Evolutionary conservation across 1,140 invertebrate genomes (phyloP).

Genomic region (Oryctes rhinoceros): DNA sequence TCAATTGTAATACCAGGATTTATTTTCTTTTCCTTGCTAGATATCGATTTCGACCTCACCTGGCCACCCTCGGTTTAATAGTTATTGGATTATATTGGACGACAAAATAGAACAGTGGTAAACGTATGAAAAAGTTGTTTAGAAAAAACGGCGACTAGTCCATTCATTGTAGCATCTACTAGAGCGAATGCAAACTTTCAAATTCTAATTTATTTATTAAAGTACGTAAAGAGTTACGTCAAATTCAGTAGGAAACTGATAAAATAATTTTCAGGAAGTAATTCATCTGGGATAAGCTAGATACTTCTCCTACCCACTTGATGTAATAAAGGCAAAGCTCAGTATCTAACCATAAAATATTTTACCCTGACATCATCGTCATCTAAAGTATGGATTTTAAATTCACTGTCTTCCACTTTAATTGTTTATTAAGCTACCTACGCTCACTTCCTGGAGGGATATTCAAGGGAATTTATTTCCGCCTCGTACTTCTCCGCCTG

Average conservation of each 20-base stretch:
- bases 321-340: not conserved
- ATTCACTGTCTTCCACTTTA: conserved; percentile 4
- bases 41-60: too few relatives aligned
- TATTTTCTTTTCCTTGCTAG: too few relatives aligned
- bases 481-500: conserved; percentile 9
- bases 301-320: not conserved
- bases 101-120: too few relatives aligned
- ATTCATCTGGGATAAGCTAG: not conserved
- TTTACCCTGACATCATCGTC: conserved; percentile 12
- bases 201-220: too few relatives aligned
- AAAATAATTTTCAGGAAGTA: conserved; percentile 1
- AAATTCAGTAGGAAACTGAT: not conserved
- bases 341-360: conserved; percentile 14
- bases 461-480: conserved; percentile 27
- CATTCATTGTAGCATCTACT: too few relatives aligned
- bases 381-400: conserved; percentile 25
- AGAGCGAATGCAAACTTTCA: too few relatives aligned
- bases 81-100: too few relatives aligned
- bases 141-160: too few relatives aligned
- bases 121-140: too few relatives aligned
- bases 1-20: too few relatives aligned
- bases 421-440: conserved; percentile 37
- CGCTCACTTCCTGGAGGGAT: conserved; percentile 28
- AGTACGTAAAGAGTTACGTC: too few relatives aligned
- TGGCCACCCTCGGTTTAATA: too few relatives aligned